Conservation (phyloP, 2,797 vertebrate genomes). For the Platalea minor region DNA sequence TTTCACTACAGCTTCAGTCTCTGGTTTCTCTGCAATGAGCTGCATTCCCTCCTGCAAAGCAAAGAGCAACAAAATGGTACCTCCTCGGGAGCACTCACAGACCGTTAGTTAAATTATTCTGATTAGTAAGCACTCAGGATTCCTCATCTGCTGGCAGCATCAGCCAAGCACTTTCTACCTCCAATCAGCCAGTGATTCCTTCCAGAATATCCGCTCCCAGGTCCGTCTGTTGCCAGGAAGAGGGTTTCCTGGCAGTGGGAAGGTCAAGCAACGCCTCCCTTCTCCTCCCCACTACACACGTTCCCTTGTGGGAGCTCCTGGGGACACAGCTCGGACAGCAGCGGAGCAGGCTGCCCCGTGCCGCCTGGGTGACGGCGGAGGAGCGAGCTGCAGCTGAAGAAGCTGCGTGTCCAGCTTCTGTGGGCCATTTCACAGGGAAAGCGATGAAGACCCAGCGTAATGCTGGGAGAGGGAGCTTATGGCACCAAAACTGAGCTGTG, state of each 20-base stretch:
- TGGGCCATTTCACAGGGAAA: neutral
- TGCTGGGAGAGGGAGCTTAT: neutral
- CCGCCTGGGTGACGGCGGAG: accelerated
- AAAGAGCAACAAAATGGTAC: conserved; percentile 33
- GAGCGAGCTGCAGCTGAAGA: neutral
- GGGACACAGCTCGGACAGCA: neutral
- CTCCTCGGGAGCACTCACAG: neutral
- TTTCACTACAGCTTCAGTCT: conserved; percentile 87
- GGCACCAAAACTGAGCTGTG: neutral
- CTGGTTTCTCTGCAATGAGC: conserved; percentile 93
- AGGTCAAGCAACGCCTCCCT: neutral
- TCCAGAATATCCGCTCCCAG: conserved; percentile 17
- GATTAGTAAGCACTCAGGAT: conserved; percentile 16
- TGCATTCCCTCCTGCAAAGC: conserved; percentile 84
- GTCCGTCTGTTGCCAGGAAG: neutral
- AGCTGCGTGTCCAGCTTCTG: neutral
- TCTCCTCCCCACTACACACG: neutral
- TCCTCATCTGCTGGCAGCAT: conserved; percentile 9
- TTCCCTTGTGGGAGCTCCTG: neutral
- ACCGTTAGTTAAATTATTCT: neutral
- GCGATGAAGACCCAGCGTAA: neutral
- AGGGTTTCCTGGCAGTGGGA: neutral
- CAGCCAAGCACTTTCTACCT: conserved; percentile 5
- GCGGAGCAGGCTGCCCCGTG: neutral
- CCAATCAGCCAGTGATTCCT: conserved; percentile 15